Evolutionary conservation across 2,888 invertebrate species (phyloP).

Genomic region (Conistra vaccinii): DNA sequence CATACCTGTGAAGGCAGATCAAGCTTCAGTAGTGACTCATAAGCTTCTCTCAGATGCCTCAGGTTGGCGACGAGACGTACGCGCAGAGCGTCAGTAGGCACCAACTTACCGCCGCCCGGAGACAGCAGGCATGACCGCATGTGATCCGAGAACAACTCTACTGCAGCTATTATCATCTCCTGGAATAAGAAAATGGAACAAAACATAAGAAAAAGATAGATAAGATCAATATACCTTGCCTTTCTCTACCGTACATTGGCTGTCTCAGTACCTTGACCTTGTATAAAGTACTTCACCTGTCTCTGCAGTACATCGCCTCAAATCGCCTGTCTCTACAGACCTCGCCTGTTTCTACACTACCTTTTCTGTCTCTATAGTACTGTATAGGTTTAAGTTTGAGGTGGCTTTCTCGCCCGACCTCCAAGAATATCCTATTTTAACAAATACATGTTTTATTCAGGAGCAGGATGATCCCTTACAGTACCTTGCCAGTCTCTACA

Average conservation of each 20-base stretch:
- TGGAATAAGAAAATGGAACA: conserved; percentile 71
- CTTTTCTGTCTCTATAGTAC: background rate
- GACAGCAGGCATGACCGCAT: conserved; percentile 93
- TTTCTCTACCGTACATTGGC: background rate
- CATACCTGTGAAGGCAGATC: conserved; percentile 96
- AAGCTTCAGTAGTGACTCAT: conserved; percentile 94
- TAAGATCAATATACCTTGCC: background rate
- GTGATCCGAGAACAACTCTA: conserved; percentile 94
- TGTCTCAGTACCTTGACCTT: too few relatives aligned
- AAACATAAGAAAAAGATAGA: background rate
- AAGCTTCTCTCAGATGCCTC: conserved; percentile 94
- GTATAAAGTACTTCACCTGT: too few relatives aligned
- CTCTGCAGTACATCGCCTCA: background rate
- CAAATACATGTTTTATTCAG: too few relatives aligned
- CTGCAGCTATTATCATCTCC: conserved; percentile 95
- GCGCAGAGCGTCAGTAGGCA: conserved; percentile 89
- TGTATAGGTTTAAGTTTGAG: background rate
- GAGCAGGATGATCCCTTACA: too few relatives aligned
- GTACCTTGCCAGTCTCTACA: too few relatives aligned
- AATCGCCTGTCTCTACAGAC: background rate
- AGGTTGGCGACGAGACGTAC: conserved; percentile 92
- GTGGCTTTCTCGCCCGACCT: background rate
- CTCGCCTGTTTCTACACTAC: background rate
- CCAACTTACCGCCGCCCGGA: conserved; percentile 87
- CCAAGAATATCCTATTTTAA: too few relatives aligned